Conservation (phyloP, 1,140 invertebrate genomes). For the Caenorhabditis tropicalis region DNA sequence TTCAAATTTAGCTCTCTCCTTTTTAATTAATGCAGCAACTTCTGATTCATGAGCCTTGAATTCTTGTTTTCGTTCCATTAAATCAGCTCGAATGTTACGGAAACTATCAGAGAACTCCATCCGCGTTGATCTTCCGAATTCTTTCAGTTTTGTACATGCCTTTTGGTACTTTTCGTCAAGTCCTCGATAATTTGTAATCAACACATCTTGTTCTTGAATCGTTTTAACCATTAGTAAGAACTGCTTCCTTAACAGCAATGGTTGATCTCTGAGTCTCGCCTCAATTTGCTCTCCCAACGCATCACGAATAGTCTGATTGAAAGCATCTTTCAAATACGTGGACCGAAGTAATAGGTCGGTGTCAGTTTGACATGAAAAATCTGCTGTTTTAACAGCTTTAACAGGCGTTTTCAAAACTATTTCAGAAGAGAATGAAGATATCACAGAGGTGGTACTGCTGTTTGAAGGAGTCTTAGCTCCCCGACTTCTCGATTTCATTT, state of each 20-base stretch:
- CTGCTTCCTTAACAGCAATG: neutral
- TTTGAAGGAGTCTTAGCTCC: neutral
- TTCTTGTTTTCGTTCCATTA: neutral
- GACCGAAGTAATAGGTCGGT: neutral
- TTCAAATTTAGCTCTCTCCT: neutral
- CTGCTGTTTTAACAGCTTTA: neutral
- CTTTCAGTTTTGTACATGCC: neutral
- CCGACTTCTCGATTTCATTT: too few species aligned
- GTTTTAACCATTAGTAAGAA: neutral
- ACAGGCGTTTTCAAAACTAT: too few species aligned
- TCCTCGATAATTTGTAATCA: neutral
- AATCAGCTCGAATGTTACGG: neutral
- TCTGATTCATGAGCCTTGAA: neutral
- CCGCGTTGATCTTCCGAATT: neutral
- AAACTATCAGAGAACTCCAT: neutral
- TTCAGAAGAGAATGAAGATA: too few species aligned
- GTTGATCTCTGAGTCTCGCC: neutral
- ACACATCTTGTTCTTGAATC: neutral
- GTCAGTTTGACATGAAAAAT: neutral
- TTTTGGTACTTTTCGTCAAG: neutral
- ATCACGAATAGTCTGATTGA: neutral
- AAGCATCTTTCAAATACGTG: neutral
- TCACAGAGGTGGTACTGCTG: neutral
- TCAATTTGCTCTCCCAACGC: neutral
- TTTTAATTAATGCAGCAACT: neutral